phyloP scores from a whole-genome alignment of 2,888 invertebrate genomes.

The Callyntrura guangdongensis region DNA sequence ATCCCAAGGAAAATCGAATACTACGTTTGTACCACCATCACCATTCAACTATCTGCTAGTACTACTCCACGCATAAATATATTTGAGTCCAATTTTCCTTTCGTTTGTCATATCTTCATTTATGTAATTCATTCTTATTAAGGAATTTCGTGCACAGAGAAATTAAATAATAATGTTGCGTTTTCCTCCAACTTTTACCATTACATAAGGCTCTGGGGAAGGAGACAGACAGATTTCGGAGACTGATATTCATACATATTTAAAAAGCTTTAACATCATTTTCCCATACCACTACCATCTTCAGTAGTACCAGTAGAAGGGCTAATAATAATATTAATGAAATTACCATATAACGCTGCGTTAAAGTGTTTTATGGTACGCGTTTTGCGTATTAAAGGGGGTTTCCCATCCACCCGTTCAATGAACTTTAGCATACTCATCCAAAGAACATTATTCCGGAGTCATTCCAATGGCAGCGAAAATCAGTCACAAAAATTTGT shows the following conservation, averaged over 20 bases:
- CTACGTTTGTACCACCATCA: background rate
- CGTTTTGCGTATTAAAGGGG: slow-evolving; percentile 9
- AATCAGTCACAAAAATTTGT: background rate
- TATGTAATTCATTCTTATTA: background rate
- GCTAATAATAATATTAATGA: slow-evolving; percentile 20
- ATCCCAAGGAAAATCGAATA: background rate
- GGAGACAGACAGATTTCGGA: slow-evolving; percentile 13
- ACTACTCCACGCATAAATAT: no score
- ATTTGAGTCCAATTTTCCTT: background rate
- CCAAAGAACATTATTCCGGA: background rate
- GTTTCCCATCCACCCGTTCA: background rate
- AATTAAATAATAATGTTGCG: background rate
- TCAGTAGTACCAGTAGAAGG: no score
- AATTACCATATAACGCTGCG: background rate
- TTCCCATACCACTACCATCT: background rate
- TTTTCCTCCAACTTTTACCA: background rate
- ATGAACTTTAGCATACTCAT: slow-evolving; percentile 10
- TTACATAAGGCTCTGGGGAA: background rate
- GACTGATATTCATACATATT: slow-evolving; percentile 27
- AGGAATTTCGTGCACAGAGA: background rate
- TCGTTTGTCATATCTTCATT: background rate
- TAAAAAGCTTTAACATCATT: slow-evolving; percentile 4
- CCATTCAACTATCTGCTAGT: no score
- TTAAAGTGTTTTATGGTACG: background rate
- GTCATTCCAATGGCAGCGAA: background rate